Base-by-base conservation (phyloP, 1,140 invertebrate genomes). In the Eurosta solidaginis region DNA sequence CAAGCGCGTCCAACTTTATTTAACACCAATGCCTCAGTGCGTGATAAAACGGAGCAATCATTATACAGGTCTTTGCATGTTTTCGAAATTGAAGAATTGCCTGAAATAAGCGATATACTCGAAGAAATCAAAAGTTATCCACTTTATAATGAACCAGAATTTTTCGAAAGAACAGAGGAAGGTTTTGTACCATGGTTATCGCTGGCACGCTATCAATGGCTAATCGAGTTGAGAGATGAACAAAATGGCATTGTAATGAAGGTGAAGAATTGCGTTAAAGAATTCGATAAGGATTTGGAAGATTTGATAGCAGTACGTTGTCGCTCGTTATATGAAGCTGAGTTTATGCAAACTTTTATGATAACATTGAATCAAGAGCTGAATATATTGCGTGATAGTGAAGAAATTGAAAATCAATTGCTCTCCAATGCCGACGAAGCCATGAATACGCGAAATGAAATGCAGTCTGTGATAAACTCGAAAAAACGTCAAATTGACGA, bases 281-380 rank as follows among this genome's bases (percentile, higher is more conserved):
- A 90, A 29, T 94, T 95, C 78, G 94, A 96, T 87, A 85, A 91
- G 4, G 88, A 91, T 42, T 83, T 96, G 12, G 85, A 90, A 25
- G 84, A 92, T 54, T 84, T 95, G 3, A 88, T 92, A 78, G 85
- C 91, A 52, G 89, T 92, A 54, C 91, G 93, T 76, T 89, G 93
- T 20, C 87, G 91, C 5, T 88, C 94, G 1, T 89, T 93, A 74
- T 88, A 92, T 29, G 89, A 92, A 5, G 90, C 91, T 75, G 91
- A 93, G 81, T 90, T 93, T 76, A 88, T 92, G 50, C 90, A 92
- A 77, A 80, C 92, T 40, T 92, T 91, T 85, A 86, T 95, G 76
- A 90, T 94, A n/a, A 93, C 92, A 17, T 83, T 95, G 12, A 93
- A 95, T 87, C 92, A 95, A 85, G 94, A 96, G 88, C 89, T 96